A percentile compares a stretch with the other conserved stretches of the same genome.
Conservation (phyloP, 1,140 invertebrate genomes). For the Scaptomyza montana region DNA sequence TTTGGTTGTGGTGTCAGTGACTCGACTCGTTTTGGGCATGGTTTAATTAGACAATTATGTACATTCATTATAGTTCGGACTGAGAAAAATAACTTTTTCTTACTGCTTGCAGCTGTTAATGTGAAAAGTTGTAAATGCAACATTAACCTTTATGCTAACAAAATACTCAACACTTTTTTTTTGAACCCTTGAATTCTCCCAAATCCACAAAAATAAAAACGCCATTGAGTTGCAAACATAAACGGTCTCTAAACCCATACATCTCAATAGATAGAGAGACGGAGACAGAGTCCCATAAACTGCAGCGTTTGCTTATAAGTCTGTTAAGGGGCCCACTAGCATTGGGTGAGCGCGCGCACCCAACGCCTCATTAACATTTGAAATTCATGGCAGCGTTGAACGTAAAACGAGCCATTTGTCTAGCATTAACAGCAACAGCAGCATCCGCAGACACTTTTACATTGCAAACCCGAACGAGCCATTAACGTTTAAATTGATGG, state of each 20-base stretch:
- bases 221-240: slow-evolving; percentile 23
- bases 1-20: slow-evolving; percentile 10
- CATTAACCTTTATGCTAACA: slow-evolving; percentile 27
- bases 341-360: slow-evolving; percentile 29
- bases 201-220: slow-evolving; percentile 43
- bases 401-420: slow-evolving; percentile 64
- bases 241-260: slow-evolving; percentile 18
- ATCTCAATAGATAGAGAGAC: slow-evolving; percentile 8
- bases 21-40: slow-evolving; percentile 5
- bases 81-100: background rate
- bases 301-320: slow-evolving; percentile 65
- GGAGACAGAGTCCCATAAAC: slow-evolving; percentile 47
- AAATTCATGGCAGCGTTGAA: slow-evolving; percentile 65
- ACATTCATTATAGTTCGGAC: background rate
- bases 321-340: slow-evolving; percentile 56
- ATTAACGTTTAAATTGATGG: slow-evolving; percentile 74
- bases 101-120: slow-evolving; percentile 2
- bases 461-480: slow-evolving; percentile 52
- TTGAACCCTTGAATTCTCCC: slow-evolving; percentile 22
- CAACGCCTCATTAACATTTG: slow-evolving; percentile 73
- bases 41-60: slow-evolving; percentile 15
- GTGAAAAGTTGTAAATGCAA: slow-evolving; percentile 23
- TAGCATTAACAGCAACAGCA: slow-evolving; percentile 61
- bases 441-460: slow-evolving; percentile 40
- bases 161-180: slow-evolving; percentile 40